phyloP scores from a whole-genome alignment of 2,888 invertebrate species.

The Zaprionus bogoriensis region DNA sequence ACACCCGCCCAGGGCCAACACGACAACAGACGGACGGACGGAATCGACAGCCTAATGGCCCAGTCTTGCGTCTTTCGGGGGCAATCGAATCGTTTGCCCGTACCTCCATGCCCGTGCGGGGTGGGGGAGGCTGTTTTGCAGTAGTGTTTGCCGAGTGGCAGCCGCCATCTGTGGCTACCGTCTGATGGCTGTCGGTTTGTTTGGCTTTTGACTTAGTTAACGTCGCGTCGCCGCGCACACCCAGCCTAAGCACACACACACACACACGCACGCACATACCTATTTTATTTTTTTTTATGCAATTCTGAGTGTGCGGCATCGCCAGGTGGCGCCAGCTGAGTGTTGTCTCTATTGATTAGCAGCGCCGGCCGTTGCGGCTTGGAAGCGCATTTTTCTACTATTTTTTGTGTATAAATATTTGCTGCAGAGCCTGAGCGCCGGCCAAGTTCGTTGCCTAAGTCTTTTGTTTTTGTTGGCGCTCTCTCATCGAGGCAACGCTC shows the following conservation, averaged over 20 bases:
- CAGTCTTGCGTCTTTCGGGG: slow-evolving; percentile 35
- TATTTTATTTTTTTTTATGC: slow-evolving; percentile 56
- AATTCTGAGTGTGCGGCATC: slow-evolving; percentile 63
- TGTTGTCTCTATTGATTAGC: slow-evolving; percentile 74
- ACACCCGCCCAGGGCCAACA: slow-evolving; percentile 48
- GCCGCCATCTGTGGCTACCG: slow-evolving; percentile 63
- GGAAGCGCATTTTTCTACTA: slow-evolving; percentile 22
- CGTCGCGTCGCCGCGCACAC: slow-evolving; percentile 35
- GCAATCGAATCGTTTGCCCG: slow-evolving; percentile 32
- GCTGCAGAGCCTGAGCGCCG: neutral
- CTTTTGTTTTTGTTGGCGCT: slow-evolving; percentile 52
- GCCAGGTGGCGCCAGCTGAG: slow-evolving; percentile 48
- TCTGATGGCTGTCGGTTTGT: slow-evolving; percentile 77
- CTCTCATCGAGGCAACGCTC: slow-evolving; percentile 23
- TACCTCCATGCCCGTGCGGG: no score
- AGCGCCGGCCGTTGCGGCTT: slow-evolving; percentile 23
- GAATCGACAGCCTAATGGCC: slow-evolving; percentile 40
- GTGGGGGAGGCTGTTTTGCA: slow-evolving; percentile 45
- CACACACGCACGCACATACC: slow-evolving; percentile 4
- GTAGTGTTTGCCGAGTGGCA: slow-evolving; percentile 50
- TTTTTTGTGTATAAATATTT: slow-evolving; percentile 54
- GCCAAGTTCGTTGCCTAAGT: slow-evolving; percentile 66
- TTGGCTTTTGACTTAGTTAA: slow-evolving; percentile 75
- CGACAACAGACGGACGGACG: slow-evolving; percentile 30
- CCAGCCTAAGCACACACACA: slow-evolving; percentile 25